Base-by-base conservation (phyloP, 2,113 vertebrate genomes). In the Cynoglossus semilaevis region DNA sequence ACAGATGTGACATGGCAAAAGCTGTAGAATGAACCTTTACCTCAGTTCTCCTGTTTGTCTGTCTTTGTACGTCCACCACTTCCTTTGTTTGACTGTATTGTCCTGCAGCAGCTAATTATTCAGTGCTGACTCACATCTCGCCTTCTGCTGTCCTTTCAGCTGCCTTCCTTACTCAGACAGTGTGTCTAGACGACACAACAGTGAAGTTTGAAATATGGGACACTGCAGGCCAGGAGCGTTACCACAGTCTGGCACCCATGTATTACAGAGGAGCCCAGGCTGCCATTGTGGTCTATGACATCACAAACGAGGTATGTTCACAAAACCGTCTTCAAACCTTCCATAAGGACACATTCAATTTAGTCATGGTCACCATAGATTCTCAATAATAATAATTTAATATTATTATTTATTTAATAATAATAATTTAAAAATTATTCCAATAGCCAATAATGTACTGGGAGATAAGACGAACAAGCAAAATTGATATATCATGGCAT, bases 201-300 rank as follows among this genome's bases (percentile, higher is more conserved):
- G 96, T 99, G 80, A 98, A 99, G 83, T 99, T 99, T 94, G 96
- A 99, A 86, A 99, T 99, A 70, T 98, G 96, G 96, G 97, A 99
- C 84, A 98, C 97, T 63, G 97, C 96, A 67, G 97, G 96, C 56
- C 97, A 99, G 72, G 97, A 99, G 72, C 93, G 96, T 52, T 99
- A 98, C 88, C 96, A 99, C 88, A 99, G 96, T 88, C 89, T 98
- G 87, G 96, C 97, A 14, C 97, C 96, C 44, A 98, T 98, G 97
- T 99, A 99, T 87, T 99, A 98, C 92, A 92, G 97, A 92, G 97
- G 97, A 74, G 97, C 96, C 0, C 97, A 99, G 86, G 96, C 96
- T 46, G 97, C 96, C 74, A 99, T 99, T 67, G 96, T 99, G 85
- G 96, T 98, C 36, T 99, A 98, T 14, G 96, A 99, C 83, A 96